Conservation (phyloP, 2,797 vertebrate genomes). For the Sebastiscus tertius region DNA sequence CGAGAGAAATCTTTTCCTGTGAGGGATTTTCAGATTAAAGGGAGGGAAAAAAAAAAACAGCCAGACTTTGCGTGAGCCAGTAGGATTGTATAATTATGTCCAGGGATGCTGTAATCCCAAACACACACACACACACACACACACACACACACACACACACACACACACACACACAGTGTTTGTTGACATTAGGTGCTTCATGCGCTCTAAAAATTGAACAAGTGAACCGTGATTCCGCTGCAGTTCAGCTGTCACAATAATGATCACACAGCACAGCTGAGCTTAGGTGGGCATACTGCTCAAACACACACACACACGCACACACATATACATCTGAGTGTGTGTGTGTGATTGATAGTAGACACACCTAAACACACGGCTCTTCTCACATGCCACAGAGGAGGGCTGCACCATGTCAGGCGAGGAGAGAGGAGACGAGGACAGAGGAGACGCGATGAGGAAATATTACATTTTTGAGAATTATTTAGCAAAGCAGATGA, state of each 20-base stretch:
- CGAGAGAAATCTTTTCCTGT: constrained; percentile 19
- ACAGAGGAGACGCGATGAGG: not conserved
- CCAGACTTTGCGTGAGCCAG: constrained; percentile 47
- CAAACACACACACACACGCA: constrained; percentile 21
- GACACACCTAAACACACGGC: constrained; percentile 7
- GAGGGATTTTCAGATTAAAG: constrained; percentile 66
- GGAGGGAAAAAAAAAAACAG: not conserved
- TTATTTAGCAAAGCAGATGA: not conserved
- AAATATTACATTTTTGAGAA: not conserved
- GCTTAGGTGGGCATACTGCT: constrained; percentile 53
- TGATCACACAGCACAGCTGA: constrained; percentile 74
- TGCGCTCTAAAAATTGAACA: constrained; percentile 73
- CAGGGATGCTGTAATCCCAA: constrained; percentile 63
- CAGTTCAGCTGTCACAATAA: constrained; percentile 77
- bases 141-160: constrained; percentile 25
- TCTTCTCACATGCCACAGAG: constrained; percentile 17
- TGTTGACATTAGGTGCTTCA: constrained; percentile 74
- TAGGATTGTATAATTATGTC: constrained; percentile 68
- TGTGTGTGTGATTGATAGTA: constrained; percentile 30
- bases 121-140: constrained; percentile 37
- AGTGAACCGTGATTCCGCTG: constrained; percentile 75
- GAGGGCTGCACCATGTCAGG: constrained; percentile 13
- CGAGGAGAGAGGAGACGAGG: constrained; percentile 1
- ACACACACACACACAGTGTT: constrained; percentile 25
- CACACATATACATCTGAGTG: not conserved